Evolutionary conservation across 2,113 vertebrate genomes (phyloP).

Genomic region (Gorsachius goisagi): DNA sequence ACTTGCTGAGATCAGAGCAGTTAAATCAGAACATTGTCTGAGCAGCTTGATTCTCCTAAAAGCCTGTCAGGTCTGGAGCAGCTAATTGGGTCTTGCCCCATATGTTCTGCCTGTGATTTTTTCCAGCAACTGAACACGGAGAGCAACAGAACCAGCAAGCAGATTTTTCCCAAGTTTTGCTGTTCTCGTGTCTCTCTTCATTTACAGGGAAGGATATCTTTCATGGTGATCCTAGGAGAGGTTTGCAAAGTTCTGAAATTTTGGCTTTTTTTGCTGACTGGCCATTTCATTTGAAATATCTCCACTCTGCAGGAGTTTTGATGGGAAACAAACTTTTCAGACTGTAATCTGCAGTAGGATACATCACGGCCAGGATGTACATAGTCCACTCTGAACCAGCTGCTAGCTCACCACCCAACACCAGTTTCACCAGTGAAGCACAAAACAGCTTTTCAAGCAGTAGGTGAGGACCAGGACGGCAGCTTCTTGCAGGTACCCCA

Average conservation of each 20-base stretch:
- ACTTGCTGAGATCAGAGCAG: constrained; percentile 30
- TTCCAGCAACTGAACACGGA: background rate
- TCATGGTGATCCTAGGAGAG: background rate
- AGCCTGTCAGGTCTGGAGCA: constrained; percentile 17
- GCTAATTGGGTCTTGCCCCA: constrained; percentile 40
- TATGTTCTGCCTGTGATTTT: constrained; percentile 8
- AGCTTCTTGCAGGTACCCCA: background rate
- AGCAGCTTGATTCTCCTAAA: constrained; percentile 11
- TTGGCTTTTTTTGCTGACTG: background rate
- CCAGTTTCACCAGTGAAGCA: background rate
- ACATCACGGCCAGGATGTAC: background rate
- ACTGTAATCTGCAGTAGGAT: background rate
- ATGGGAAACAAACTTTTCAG: background rate
- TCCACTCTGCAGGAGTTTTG: background rate
- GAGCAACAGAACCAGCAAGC: background rate
- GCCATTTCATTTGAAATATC: background rate
- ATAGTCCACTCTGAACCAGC: background rate
- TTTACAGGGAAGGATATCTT: background rate
- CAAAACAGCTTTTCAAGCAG: background rate
- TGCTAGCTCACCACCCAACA: background rate
- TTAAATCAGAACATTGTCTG: constrained; percentile 40
- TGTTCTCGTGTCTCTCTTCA: background rate
- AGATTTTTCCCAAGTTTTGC: background rate
- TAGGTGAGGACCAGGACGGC: background rate
- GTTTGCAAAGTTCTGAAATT: constrained; percentile 7